A percentile compares a stretch with the other conserved stretches of the same genome.
phyloP scores from a whole-genome alignment of 2,888 invertebrate species.

The Brachypalpus laphriformis region DNA sequence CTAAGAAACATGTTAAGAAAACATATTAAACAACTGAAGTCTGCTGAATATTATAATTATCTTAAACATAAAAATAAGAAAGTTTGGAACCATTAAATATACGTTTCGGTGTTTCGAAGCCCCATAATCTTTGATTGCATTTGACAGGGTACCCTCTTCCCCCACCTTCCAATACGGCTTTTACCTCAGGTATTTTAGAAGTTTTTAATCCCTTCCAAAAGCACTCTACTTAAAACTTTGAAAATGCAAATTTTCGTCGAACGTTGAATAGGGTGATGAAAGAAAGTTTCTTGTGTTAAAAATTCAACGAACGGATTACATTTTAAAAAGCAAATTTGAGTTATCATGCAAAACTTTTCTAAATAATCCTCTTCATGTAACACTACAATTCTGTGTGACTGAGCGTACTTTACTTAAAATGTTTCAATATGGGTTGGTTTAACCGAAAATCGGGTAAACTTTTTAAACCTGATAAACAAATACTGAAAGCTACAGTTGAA shows the following conservation, averaged over 20 bases:
- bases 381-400: constrained; percentile 1
- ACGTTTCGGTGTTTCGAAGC: constrained; percentile 3
- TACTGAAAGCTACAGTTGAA: too few relatives aligned
- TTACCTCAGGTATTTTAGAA: constrained; percentile 37
- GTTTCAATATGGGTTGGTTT: background rate
- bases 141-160: constrained; percentile 23
- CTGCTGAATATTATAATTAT: constrained; percentile 23
- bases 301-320: constrained; percentile 44
- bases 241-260: constrained; percentile 38
- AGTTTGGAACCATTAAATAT: background rate
- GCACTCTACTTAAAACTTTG: constrained; percentile 47
- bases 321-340: constrained; percentile 47
- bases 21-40: background rate
- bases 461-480: too few relatives aligned
- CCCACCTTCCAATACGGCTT: constrained; percentile 27
- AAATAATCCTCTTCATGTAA: background rate
- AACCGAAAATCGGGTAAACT: too few relatives aligned
- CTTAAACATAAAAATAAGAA: constrained; percentile 11
- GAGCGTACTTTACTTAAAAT: background rate
- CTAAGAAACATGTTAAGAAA: too few relatives aligned
- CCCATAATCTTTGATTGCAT: constrained; percentile 43
- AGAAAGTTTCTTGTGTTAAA: constrained; percentile 35
- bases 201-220: constrained; percentile 53
- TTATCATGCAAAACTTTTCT: constrained; percentile 30
- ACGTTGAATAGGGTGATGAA: background rate